Conservation (phyloP, 30 jellyfish, hydroid and myxozoan species). For the Aurelia coerulea region DNA sequence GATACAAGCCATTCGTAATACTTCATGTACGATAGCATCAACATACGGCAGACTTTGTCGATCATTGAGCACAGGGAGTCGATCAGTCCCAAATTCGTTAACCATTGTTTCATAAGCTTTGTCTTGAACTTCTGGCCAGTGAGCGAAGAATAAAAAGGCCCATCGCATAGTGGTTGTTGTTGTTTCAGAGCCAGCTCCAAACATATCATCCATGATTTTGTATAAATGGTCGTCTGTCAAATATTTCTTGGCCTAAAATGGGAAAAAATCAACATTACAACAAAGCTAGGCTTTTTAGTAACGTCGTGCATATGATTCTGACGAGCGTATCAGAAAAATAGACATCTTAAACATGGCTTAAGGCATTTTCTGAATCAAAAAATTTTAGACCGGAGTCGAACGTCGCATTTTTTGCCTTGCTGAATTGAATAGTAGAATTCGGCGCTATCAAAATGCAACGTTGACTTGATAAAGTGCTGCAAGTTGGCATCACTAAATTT, state of each 20-base stretch:
- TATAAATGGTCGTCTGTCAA: constrained; percentile 70
- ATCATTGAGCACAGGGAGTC: constrained; percentile 65
- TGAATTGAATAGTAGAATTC: too few relatives aligned
- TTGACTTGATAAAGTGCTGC: too few relatives aligned
- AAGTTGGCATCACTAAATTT: too few relatives aligned
- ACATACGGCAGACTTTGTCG: constrained; percentile 56
- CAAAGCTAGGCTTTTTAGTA: neutral
- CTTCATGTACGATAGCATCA: constrained; percentile 86
- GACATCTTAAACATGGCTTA: too few relatives aligned
- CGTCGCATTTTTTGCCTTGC: too few relatives aligned
- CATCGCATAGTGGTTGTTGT: constrained; percentile 85
- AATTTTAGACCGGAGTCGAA: too few relatives aligned
- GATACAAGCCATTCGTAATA: constrained; percentile 83
- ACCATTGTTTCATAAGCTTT: constrained; percentile 59
- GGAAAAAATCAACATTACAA: neutral
- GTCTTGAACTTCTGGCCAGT: constrained; percentile 81
- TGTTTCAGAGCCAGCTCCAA: constrained; percentile 94
- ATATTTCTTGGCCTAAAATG: constrained; percentile 39
- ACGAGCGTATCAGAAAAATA: too few relatives aligned
- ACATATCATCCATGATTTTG: constrained; percentile 83
- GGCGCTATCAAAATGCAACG: too few relatives aligned
- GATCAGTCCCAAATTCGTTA: constrained; percentile 56
- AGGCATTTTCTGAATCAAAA: too few relatives aligned
- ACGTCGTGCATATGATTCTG: too few relatives aligned
- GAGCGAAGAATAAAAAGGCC: constrained; percentile 80